Base-by-base conservation (phyloP, 1,140 invertebrate genomes). In the Drosophila takahashii region DNA sequence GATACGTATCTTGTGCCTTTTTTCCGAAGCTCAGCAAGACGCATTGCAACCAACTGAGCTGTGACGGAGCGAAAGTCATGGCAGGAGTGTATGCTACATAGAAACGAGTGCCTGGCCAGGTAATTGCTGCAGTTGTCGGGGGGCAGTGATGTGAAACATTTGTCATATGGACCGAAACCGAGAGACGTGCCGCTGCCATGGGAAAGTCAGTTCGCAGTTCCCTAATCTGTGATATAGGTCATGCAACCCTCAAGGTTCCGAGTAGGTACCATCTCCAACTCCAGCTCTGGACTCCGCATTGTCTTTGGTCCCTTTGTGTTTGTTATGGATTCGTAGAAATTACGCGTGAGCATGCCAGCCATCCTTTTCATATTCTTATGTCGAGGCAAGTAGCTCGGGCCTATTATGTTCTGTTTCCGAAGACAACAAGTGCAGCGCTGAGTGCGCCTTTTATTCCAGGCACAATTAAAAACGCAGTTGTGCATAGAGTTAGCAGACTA, bases 391-490 rank as follows among this genome's bases (percentile, higher is more conserved):
- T 76, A 59, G 72, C 73, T 67, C 16, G 73, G 61, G 42, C 56
- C 71, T 70, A 66, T 66, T 66, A 61, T 79, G 60, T 45, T 64
- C 34, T 54, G 53, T 64, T 50, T 59, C 47, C 56, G 60, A 50
- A 60, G 74, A 45, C 71, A 89, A 83, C 81, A 84, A 84, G 80
- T 84, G 80, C 80, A 79, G 41, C 52, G 67, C 61, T 79, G 80
- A 84, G 80, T 84, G 84, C 79, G 75, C 66, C 84, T 86, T 86
- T 86, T 73, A 76, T 87, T 78, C 83, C 79, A 75, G 71, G 83
- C 83, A 86, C 83, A 86, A 86, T 86, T 86, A 86, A 87, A 86
- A 86, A 86, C 79, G 84, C 83, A 87, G 83, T 87, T 87, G 62
- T 62, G 66, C 76, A 83, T 71, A 62, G 54, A 69, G 53, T 34